phyloP scores from a whole-genome alignment of 2,797 vertebrate genomes.

The Ispidina picta region DNA sequence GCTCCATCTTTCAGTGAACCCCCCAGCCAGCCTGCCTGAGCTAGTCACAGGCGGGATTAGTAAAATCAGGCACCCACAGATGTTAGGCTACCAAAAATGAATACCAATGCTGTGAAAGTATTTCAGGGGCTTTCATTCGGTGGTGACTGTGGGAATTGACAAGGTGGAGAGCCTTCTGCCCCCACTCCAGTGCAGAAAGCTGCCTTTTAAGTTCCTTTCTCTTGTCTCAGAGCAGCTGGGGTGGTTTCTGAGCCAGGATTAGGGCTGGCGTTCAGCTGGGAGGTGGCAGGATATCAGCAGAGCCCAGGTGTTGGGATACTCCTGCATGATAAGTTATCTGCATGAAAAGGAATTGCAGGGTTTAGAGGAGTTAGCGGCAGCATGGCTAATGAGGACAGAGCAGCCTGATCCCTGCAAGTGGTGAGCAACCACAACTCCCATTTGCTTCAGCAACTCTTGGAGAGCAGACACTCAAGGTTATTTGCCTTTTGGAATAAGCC shows the following conservation, averaged over 20 bases:
- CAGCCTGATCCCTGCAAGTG: neutral
- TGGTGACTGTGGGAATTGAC: neutral
- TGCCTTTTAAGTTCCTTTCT: neutral
- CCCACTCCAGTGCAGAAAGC: neutral
- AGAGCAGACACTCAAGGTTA: neutral
- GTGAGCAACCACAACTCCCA: conserved; percentile 10
- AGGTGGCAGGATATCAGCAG: neutral
- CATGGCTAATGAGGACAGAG: neutral
- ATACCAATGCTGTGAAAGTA: neutral
- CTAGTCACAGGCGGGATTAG: conserved; percentile 35
- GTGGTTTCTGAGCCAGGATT: neutral
- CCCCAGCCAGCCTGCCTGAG: conserved; percentile 57
- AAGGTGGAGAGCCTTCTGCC: neutral
- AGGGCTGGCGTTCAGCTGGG: neutral
- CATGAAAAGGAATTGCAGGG: neutral
- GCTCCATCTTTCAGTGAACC: neutral
- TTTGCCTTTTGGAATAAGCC: conserved; percentile 8
- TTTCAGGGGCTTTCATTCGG: neutral
- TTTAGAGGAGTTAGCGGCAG: neutral
- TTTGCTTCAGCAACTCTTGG: conserved; percentile 19
- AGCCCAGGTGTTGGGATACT: neutral
- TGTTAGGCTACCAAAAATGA: conserved; percentile 32
- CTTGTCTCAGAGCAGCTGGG: neutral
- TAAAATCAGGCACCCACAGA: conserved; percentile 47
- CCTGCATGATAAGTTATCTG: neutral